Evolutionary conservation across 2,113 vertebrate genomes (phyloP).

Genomic region (Erpornis zantholeuca): DNA sequence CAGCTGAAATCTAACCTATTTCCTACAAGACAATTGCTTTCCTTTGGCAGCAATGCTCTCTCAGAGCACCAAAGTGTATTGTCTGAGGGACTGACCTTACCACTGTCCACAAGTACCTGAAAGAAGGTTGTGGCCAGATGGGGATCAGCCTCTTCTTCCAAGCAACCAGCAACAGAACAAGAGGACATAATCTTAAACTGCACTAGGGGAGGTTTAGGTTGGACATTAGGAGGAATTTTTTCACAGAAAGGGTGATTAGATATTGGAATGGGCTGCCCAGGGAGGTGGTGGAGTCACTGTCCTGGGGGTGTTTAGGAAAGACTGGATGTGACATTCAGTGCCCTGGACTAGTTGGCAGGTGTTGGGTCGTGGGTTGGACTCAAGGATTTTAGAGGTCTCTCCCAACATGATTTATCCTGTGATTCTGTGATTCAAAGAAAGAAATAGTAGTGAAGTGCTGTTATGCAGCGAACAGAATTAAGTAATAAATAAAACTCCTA

Average conservation of each 20-base stretch:
- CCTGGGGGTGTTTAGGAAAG: background rate
- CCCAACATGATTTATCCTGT: background rate
- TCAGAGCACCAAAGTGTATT: background rate
- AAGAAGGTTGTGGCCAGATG: background rate
- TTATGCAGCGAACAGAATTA: background rate
- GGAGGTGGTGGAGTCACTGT: background rate
- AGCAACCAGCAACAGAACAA: background rate
- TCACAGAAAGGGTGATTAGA: background rate
- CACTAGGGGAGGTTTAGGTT: accelerated
- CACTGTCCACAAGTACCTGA: background rate
- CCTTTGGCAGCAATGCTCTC: background rate
- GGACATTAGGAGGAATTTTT: background rate
- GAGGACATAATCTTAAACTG: background rate
- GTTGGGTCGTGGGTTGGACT: background rate
- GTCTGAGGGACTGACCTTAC: background rate
- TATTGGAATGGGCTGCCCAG: background rate
- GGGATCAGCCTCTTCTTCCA: background rate
- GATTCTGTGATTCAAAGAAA: background rate
- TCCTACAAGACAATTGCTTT: background rate
- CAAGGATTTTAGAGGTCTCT: background rate
- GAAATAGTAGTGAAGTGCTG: background rate
- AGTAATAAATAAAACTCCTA: background rate
- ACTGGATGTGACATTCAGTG: background rate
- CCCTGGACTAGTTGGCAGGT: background rate
- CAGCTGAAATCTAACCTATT: background rate